Percentiles rank a stretch among this genome's conserved stretches.
Conservation (phyloP, 2,113 vertebrate species). For the Argyrosomus japonicus region DNA sequence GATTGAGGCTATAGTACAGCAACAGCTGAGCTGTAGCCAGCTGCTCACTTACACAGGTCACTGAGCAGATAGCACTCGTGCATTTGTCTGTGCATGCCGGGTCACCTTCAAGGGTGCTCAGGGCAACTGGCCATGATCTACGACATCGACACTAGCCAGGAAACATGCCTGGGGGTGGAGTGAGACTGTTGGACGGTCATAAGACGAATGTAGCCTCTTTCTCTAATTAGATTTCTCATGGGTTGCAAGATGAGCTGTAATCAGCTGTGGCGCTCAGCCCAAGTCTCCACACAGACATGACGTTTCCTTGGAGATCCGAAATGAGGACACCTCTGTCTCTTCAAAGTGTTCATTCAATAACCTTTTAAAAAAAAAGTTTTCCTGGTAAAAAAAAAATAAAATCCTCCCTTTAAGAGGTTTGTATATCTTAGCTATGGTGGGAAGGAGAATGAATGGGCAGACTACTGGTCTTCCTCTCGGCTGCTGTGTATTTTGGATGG, state of each 20-base stretch:
- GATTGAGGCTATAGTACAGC: background rate
- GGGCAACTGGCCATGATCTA: conserved; percentile 27
- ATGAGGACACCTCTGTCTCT: conserved; percentile 9
- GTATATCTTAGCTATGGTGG: background rate
- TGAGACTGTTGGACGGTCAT: conserved; percentile 59
- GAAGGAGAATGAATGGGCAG: conserved; percentile 43
- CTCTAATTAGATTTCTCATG: conserved; percentile 74
- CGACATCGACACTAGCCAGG: conserved; percentile 15
- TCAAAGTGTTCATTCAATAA: conserved; percentile 1
- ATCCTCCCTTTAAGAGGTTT: conserved; percentile 18
- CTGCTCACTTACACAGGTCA: conserved; percentile 28
- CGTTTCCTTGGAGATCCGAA: conserved; percentile 42
- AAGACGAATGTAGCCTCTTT: conserved; percentile 62
- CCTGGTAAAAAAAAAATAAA: background rate
- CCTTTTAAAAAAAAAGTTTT: conserved; percentile 3
- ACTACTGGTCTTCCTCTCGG: conserved; percentile 41
- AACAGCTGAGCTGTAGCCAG: conserved; percentile 26
- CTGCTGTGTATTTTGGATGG: conserved; percentile 71
- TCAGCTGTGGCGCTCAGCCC: conserved; percentile 56
- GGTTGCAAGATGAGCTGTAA: conserved; percentile 59
- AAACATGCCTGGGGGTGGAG: conserved; percentile 31
- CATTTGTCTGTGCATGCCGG: conserved; percentile 19
- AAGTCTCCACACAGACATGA: conserved; percentile 35
- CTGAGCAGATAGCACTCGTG: background rate
- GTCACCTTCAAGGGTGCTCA: conserved; percentile 31